phyloP scores from a whole-genome alignment of 2,113 vertebrate genomes.

The Heliornis fulica region DNA sequence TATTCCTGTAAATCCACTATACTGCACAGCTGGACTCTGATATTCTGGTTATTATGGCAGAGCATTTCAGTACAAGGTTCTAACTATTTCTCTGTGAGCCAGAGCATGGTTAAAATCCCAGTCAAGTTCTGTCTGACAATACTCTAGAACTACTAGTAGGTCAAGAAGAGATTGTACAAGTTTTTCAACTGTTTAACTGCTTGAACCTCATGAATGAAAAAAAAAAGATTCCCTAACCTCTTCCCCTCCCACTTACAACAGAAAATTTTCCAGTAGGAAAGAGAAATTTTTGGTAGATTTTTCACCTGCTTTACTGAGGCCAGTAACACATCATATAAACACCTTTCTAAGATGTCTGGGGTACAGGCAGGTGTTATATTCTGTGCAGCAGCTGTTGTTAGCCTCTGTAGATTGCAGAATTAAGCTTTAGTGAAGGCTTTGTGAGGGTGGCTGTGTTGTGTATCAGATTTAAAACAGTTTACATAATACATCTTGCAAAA shows the following conservation, averaged over 20 bases:
- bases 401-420: neutral
- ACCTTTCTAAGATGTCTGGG: neutral
- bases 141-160: neutral
- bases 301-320: neutral
- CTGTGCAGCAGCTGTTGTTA: neutral
- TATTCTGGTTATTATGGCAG: neutral
- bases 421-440: neutral
- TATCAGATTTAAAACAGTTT: neutral
- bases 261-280: neutral
- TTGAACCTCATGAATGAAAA: neutral
- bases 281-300: neutral
- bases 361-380: neutral
- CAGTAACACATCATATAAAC: neutral
- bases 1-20: neutral
- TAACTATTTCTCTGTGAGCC: neutral
- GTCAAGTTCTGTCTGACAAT: neutral
- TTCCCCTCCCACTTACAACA: neutral
- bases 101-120: neutral
- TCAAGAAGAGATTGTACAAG: neutral
- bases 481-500: neutral
- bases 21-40: neutral
- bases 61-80: neutral
- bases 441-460: neutral
- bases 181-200: neutral
- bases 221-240: neutral